These are phyloP conservation scores for Pristionchus arcanus DNA, from an alignment of 2,888 invertebrate species.

Conservation along the genomic window DNA sequence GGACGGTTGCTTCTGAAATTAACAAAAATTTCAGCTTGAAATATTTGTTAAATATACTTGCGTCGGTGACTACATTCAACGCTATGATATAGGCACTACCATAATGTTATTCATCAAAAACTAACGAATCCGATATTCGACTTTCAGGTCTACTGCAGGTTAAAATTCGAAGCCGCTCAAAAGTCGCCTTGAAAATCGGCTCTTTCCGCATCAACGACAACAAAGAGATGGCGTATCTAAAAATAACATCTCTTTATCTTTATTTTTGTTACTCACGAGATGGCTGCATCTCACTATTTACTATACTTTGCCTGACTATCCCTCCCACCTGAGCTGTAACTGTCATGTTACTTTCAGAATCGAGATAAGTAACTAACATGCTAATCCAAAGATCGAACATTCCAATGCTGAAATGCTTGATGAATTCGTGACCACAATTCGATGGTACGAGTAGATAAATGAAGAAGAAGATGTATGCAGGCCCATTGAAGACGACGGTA, in stretches of 20 bases:
- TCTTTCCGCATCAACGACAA: not conserved
- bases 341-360: not conserved
- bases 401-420: not conserved
- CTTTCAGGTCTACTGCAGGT: no score
- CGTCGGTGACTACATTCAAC: no score
- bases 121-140: no score
- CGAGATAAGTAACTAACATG: not conserved
- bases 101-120: not conserved
- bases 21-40: no score
- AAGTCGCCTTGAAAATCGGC: conserved; percentile 17
- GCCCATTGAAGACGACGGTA: not conserved
- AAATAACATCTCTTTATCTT: no score
- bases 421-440: not conserved
- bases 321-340: no score
- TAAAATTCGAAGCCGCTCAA: not conserved
- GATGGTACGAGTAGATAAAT: not conserved
- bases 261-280: no score
- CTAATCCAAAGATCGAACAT: conserved; percentile 32
- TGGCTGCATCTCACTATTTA: no score
- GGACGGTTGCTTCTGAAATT: not conserved
- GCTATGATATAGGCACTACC: not conserved
- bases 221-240: not conserved
- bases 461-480: conserved; percentile 4
- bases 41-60: no score
- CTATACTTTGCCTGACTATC: no score